Percentiles rank a stretch among this genome's conserved stretches.
Conservation (phyloP, 2,888 invertebrate species). For the Amphimallon solstitiale region DNA sequence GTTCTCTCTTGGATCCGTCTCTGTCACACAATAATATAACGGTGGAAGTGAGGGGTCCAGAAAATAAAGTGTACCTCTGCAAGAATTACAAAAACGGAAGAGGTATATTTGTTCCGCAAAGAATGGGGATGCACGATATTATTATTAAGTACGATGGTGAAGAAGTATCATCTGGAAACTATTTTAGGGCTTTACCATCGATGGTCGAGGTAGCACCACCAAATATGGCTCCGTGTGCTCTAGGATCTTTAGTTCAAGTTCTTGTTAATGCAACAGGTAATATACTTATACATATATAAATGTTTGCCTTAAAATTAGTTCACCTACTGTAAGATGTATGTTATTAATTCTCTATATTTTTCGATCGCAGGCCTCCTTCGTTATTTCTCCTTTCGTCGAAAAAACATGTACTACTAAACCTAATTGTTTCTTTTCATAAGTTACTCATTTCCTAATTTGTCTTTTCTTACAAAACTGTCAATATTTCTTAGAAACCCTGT, state of each 20-base stretch:
- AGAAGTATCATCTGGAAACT: constrained; percentile 69
- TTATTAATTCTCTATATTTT: too few relatives aligned
- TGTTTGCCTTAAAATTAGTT: too few relatives aligned
- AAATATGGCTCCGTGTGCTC: constrained; percentile 94
- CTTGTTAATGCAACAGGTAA: constrained; percentile 81
- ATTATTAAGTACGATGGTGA: constrained; percentile 69
- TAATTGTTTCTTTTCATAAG: too few relatives aligned
- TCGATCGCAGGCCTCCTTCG: too few relatives aligned
- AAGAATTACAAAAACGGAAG: constrained; percentile 71
- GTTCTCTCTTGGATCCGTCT: constrained; percentile 73
- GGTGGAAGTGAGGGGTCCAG: constrained; percentile 60
- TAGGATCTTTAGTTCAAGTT: constrained; percentile 95
- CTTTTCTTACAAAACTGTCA: too few relatives aligned
- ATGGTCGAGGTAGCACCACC: constrained; percentile 88
- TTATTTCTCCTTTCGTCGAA: too few relatives aligned
- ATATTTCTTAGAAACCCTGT: too few relatives aligned
- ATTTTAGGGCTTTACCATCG: constrained; percentile 88
- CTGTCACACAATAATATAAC: constrained; percentile 58
- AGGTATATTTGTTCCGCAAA: constrained; percentile 87
- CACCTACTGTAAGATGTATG: too few relatives aligned
- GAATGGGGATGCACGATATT: constrained; percentile 92
- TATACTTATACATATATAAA: neutral
- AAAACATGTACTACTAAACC: too few relatives aligned
- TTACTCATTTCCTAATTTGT: too few relatives aligned
- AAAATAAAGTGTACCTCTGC: constrained; percentile 62